These are phyloP conservation scores for Ylistrum balloti DNA, from an alignment of 1,140 invertebrate species.

Conservation along the genomic window DNA sequence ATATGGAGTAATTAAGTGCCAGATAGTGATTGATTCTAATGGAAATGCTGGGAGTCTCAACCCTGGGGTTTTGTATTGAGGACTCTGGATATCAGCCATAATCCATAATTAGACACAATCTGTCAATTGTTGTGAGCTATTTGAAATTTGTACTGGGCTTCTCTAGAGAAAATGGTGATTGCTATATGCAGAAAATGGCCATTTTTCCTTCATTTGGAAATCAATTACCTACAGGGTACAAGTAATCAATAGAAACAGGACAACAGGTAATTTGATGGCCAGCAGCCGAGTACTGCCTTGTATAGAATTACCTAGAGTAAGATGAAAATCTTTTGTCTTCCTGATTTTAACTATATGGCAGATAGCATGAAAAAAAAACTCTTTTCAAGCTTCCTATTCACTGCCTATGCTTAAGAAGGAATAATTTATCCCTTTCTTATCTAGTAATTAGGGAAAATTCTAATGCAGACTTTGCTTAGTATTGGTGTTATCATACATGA, in stretches of 20 bases:
- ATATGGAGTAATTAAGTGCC: constrained; percentile 5
- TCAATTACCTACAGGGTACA: constrained; percentile 13
- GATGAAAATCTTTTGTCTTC: not conserved
- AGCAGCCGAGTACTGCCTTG: not conserved
- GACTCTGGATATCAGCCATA: not conserved
- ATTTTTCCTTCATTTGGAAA: not conserved
- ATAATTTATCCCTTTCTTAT: too few species aligned
- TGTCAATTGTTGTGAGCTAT: constrained; percentile 28
- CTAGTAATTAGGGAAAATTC: too few species aligned
- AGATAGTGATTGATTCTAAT: constrained; percentile 12
- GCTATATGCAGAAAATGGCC: not conserved
- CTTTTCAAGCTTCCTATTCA: too few species aligned
- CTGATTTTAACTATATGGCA: not conserved
- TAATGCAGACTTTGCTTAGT: too few species aligned
- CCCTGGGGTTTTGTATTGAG: constrained; percentile 10
- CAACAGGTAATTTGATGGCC: not conserved
- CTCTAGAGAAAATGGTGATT: not conserved
- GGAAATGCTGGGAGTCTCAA: not conserved
- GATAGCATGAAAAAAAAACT: too few species aligned
- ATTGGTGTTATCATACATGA: not conserved
- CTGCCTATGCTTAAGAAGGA: too few species aligned
- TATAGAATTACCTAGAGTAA: not conserved
- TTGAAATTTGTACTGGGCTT: constrained; percentile 5
- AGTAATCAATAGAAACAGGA: not conserved
- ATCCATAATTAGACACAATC: constrained; percentile 23